Conservation (phyloP, 2,888 invertebrate genomes). For the Trachelus iudaicus region DNA sequence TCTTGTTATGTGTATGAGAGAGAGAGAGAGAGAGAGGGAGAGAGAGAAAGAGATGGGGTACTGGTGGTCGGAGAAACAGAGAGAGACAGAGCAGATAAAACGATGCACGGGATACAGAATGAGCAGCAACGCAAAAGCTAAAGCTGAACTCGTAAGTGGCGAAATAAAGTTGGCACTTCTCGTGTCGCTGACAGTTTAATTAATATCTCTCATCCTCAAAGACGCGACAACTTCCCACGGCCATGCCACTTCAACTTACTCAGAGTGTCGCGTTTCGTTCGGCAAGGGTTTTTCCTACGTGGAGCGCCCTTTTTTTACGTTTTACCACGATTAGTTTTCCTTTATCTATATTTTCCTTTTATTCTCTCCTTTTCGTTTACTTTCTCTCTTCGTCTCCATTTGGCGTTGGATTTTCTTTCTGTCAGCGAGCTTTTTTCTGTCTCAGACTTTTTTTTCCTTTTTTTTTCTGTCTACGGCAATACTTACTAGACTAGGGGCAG, state of each 20-base stretch:
- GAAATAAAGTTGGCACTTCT: conserved; percentile 59
- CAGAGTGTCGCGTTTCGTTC: conserved; percentile 26
- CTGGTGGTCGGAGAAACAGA: conserved; percentile 4
- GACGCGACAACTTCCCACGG: conserved; percentile 19
- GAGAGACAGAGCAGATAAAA: conserved; percentile 9
- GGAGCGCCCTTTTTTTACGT: not conserved
- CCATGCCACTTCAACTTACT: conserved; percentile 47
- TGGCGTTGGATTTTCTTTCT: conserved; percentile 15
- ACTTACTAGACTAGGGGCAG: too few relatives aligned
- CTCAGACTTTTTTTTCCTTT: too few relatives aligned
- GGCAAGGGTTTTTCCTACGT: not conserved
- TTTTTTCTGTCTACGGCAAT: too few relatives aligned
- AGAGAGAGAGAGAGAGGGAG: not conserved
- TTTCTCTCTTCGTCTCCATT: not conserved
- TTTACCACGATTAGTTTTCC: too few relatives aligned
- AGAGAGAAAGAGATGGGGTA: conserved; percentile 7
- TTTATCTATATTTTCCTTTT: conserved; percentile 15
- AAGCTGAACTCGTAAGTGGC: conserved; percentile 63
- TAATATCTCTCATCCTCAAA: conserved; percentile 63
- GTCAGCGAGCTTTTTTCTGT: too few relatives aligned
- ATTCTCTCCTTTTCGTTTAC: conserved; percentile 12
- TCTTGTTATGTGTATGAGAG: not conserved
- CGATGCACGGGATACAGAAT: not conserved
- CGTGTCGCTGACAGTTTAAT: conserved; percentile 64
- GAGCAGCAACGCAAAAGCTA: conserved; percentile 17